Evolutionary conservation across 35 echinoderm and acorn worm genomes (phyloP).

Genomic region (Lytechinus variegatus): DNA sequence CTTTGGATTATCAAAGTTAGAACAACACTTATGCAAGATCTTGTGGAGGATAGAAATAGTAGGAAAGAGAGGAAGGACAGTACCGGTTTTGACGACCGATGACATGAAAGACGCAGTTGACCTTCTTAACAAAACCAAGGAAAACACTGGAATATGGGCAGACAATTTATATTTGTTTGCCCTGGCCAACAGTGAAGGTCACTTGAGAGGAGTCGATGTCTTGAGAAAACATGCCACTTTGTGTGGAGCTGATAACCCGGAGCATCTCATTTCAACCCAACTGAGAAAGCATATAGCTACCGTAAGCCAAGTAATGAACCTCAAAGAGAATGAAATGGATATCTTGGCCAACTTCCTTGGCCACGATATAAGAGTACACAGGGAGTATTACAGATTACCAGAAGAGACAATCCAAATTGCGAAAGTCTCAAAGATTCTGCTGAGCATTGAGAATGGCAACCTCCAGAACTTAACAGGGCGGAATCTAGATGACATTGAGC

Average conservation of each 20-base stretch:
- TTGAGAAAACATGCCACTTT: constrained; percentile 47
- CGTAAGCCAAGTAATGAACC: constrained; percentile 58
- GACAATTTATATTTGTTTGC: constrained; percentile 69
- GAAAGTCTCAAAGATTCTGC: constrained; percentile 61
- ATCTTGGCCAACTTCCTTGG: constrained; percentile 68
- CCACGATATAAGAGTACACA: constrained; percentile 68
- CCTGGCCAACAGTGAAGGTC: background rate
- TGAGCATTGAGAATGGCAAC: constrained; percentile 57
- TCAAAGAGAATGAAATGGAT: constrained; percentile 70
- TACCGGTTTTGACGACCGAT: background rate
- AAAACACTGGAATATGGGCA: constrained; percentile 45
- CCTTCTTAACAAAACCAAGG: background rate
- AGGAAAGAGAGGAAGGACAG: background rate
- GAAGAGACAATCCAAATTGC: constrained; percentile 57
- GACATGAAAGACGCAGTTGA: background rate
- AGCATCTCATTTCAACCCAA: constrained; percentile 53
- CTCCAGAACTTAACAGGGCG: background rate
- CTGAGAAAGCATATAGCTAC: constrained; percentile 74
- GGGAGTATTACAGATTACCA: constrained; percentile 71
- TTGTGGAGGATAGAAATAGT: background rate
- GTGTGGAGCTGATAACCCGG: constrained; percentile 40
- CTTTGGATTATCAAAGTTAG: background rate
- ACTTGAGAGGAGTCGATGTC: constrained; percentile 61
- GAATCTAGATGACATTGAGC: background rate
- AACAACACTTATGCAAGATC: background rate